Percentiles rank a stretch among this genome's conserved stretches.
Conservation (phyloP, 1,140 invertebrate genomes). For the Oncopodura yosiiana region DNA sequence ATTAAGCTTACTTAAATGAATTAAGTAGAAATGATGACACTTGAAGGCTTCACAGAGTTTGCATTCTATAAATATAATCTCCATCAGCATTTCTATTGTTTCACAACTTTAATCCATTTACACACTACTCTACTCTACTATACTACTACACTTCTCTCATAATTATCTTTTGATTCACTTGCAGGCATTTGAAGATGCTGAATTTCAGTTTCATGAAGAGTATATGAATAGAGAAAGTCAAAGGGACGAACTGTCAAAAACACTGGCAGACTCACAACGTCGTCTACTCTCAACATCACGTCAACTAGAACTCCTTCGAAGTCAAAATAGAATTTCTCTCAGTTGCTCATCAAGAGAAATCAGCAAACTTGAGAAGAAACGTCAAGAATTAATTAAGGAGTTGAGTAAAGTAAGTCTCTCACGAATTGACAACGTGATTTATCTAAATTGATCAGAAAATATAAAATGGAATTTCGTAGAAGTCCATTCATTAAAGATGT, state of each 20-base stretch:
- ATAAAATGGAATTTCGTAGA: too few relatives aligned
- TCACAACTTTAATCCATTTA: too few relatives aligned
- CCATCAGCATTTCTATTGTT: too few relatives aligned
- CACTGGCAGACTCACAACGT: constrained; percentile 55
- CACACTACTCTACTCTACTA: too few relatives aligned
- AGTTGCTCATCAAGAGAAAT: constrained; percentile 52
- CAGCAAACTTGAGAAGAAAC: constrained; percentile 48
- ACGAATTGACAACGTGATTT: too few relatives aligned
- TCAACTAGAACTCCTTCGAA: constrained; percentile 55
- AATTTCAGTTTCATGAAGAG: constrained; percentile 86
- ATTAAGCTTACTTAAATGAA: too few relatives aligned
- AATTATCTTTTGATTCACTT: constrained; percentile 16
- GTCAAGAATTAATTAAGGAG: constrained; percentile 48
- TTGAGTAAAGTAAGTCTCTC: constrained; percentile 38
- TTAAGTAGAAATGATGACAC: too few relatives aligned
- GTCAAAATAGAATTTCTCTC: constrained; percentile 52
- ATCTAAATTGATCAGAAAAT: too few relatives aligned
- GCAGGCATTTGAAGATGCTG: constrained; percentile 77
- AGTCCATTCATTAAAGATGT: too few relatives aligned
- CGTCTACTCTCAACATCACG: constrained; percentile 53
- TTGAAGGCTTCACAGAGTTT: too few relatives aligned
- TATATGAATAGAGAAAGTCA: constrained; percentile 66
- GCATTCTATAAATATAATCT: too few relatives aligned
- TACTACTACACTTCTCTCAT: too few relatives aligned
- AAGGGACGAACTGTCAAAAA: constrained; percentile 69